phyloP scores from a whole-genome alignment of 2,888 invertebrate genomes.

The Dermolepida albohirtum region DNA sequence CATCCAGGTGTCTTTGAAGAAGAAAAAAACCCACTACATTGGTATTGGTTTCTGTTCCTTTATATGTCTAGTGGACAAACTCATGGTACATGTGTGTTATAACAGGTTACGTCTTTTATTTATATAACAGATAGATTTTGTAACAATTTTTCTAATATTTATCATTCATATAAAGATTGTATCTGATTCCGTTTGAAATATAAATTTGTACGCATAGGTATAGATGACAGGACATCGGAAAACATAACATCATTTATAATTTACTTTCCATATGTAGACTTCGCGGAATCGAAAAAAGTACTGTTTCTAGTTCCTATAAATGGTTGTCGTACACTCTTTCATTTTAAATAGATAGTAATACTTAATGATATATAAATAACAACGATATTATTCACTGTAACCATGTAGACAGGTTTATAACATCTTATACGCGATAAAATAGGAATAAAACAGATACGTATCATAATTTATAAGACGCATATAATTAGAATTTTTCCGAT shows the following conservation, averaged over 20 bases:
- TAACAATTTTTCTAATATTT: too few species aligned
- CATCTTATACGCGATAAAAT: too few species aligned
- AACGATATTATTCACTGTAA: slow-evolving; percentile 2
- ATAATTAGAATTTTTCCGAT: too few species aligned
- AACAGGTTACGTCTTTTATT: not conserved
- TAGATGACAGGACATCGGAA: slow-evolving; percentile 15
- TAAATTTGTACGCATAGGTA: slow-evolving; percentile 39
- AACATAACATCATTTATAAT: slow-evolving; percentile 35
- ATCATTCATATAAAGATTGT: not conserved
- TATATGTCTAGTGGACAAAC: too few species aligned
- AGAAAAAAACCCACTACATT: too few species aligned
- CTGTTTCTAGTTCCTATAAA: slow-evolving; percentile 48
- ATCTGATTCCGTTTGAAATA: slow-evolving; percentile 22
- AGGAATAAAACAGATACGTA: too few species aligned
- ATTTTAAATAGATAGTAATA: slow-evolving; percentile 29
- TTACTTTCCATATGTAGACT: slow-evolving; percentile 48
- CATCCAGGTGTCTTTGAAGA: too few species aligned
- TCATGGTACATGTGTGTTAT: too few species aligned
- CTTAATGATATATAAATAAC: slow-evolving; percentile 8
- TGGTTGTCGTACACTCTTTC: slow-evolving; percentile 39
- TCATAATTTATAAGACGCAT: too few species aligned
- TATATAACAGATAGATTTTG: not conserved
- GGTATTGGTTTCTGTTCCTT: too few species aligned
- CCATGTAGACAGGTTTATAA: not conserved
- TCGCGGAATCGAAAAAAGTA: slow-evolving; percentile 46